Percentiles rank a stretch among this genome's conserved stretches.
These are phyloP conservation scores for Camarhynchus parvulus DNA, from an alignment of 2,113 vertebrate species.

Conservation along the genomic window DNA sequence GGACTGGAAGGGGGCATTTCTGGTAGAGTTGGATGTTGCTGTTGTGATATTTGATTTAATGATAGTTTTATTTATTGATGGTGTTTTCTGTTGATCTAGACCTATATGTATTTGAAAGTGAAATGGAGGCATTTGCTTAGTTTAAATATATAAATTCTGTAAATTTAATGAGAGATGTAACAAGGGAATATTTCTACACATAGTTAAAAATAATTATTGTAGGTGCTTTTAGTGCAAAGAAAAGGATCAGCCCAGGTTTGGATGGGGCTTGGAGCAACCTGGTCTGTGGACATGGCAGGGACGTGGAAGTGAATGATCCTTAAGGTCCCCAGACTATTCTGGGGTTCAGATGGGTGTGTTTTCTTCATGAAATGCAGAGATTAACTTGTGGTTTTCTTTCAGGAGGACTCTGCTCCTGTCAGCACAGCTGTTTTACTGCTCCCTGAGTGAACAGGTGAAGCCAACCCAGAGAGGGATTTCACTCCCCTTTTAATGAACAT, in stretches of 20 bases:
- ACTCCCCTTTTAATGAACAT: background rate
- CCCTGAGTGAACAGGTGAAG: background rate
- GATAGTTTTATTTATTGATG: background rate
- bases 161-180: background rate
- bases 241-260: background rate
- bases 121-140: background rate
- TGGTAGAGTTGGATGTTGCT: background rate
- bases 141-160: background rate
- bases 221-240: fast-evolving
- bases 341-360: background rate
- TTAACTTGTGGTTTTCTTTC: background rate
- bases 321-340: background rate
- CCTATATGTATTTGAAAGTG: background rate
- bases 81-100: background rate
- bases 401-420: background rate
- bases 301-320: background rate
- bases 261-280: background rate
- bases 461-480: background rate
- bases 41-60: background rate
- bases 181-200: background rate
- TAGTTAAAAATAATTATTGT: background rate
- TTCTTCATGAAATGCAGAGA: background rate
- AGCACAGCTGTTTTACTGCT: background rate
- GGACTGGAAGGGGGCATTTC: background rate
- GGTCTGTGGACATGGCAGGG: background rate